Base-by-base conservation (phyloP, 35 echinoderm and acorn worm genomes). In the Apostichopus californicus region DNA sequence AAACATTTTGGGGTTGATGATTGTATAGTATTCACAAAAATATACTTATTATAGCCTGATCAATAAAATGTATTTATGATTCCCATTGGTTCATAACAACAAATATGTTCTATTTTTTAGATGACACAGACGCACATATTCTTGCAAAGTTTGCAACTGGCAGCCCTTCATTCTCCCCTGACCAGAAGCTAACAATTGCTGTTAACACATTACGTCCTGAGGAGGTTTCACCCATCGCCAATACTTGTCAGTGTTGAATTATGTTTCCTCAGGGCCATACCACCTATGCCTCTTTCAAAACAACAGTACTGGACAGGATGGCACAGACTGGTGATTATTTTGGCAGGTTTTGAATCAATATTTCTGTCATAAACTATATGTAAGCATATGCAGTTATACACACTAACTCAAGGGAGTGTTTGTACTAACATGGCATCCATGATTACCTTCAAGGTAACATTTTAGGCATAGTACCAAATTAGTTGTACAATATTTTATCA, bases 191-290 rank as follows among this genome's bases (percentile, higher is more conserved):
- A 13, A 81, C 12, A 12, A 14, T 52, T 25, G 22, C 78, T 26
- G 14, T 81, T 12, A 81, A 81, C 78, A 81, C 20, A 9, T 81
- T 81, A 28, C 78, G 46, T 28, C 78, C 78, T 5, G 78, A 81
- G 6, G 78, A 81, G 78, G 21, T 81, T 26, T 81, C 78, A 28
- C 78, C 78, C 22, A 81, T 81, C 46, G 78, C 78, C 22, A 81
- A 81, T 81, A 28, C 78, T 26, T 81, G 78, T 81, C 21, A 81
- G 6, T 81, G 78, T 13, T 52, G 55, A 13, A 34, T 81, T 3
- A 6, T 81, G 13, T 54, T 81, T 52, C 78, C 78, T 14, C 53
- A 14, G 20, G 26, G 78, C 14, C 78, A 81, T 81, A 25, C 24
- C 14, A 12, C 22, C 53, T 81, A 81, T 52, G 28, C 14, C 5